Evolutionary conservation across 2,888 invertebrate species (phyloP).

Genomic region (Drosophila buzzatii): DNA sequence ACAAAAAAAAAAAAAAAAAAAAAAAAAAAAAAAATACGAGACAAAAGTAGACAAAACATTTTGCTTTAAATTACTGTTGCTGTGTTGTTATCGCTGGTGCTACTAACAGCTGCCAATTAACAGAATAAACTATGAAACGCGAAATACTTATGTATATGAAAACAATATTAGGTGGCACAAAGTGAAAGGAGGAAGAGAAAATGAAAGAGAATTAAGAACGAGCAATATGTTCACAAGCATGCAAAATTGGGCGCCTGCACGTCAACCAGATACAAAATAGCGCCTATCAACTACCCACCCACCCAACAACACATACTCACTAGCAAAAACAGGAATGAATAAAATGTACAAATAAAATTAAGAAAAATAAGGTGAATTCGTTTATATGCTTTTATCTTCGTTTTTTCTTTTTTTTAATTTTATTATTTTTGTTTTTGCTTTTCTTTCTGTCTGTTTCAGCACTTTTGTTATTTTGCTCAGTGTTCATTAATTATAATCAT

Average conservation of each 20-base stretch:
- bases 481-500: constrained; percentile 50
- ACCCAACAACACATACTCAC: constrained; percentile 8
- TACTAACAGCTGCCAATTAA: constrained; percentile 18
- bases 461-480: constrained; percentile 63
- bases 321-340: constrained; percentile 56
- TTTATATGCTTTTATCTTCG: constrained; percentile 49
- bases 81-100: constrained; percentile 5
- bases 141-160: constrained; percentile 17
- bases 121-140: constrained; percentile 17
- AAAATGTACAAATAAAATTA: constrained; percentile 47
- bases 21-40: constrained; percentile 1
- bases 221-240: constrained; percentile 45
- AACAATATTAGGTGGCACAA: constrained; percentile 21
- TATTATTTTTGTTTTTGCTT: constrained; percentile 46
- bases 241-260: constrained; percentile 38
- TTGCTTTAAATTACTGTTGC: constrained; percentile 26
- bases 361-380: constrained; percentile 47
- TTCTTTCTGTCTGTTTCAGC: constrained; percentile 53
- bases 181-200: constrained; percentile 31
- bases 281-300: neutral
- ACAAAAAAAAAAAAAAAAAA: no score
- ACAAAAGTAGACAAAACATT: constrained; percentile 15
- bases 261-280: constrained; percentile 22
- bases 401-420: constrained; percentile 60
- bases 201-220: constrained; percentile 27